Conservation (phyloP, 2,113 vertebrate genomes). For the Pyrgilauda ruficollis region DNA sequence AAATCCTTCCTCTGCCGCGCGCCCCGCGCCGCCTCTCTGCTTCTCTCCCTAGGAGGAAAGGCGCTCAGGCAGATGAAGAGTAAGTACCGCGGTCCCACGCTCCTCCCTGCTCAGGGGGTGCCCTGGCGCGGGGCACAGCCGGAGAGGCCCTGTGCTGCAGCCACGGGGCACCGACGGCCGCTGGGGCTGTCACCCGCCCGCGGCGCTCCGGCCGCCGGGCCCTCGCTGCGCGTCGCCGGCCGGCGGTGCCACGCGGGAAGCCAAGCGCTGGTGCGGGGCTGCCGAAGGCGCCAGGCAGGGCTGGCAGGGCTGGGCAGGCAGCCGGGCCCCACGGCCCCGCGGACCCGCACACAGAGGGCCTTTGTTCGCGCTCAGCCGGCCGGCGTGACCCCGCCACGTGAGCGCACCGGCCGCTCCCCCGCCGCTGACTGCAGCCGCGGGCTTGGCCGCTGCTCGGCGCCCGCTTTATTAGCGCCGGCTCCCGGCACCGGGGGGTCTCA, state of each 20-base stretch:
- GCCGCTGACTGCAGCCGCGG: not conserved
- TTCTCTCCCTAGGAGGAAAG: slow-evolving; percentile 73
- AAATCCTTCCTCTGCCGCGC: slow-evolving; percentile 57
- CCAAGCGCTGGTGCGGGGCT: not conserved
- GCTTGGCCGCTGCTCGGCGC: not conserved
- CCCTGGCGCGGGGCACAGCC: not conserved
- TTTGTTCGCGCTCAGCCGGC: slow-evolving; percentile 48
- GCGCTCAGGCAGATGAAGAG: slow-evolving; percentile 84
- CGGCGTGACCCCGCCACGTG: slow-evolving; percentile 56
- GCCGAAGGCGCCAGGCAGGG: not conserved
- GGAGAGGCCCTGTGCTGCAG: not conserved
- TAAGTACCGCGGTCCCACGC: slow-evolving; percentile 76
- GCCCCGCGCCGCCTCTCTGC: slow-evolving; percentile 60
- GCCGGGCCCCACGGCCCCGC: not conserved
- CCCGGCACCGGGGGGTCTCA: not conserved
- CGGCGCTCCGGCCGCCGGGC: not conserved
- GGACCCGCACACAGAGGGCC: not conserved
- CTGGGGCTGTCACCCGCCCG: rapidly evolving
- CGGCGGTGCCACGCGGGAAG: not conserved
- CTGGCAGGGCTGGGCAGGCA: not conserved
- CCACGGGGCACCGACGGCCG: not conserved
- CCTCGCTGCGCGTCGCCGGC: not conserved
- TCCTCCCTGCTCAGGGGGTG: not conserved
- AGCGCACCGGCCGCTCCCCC: slow-evolving; percentile 5
- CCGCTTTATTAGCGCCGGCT: slow-evolving; percentile 44